Evolutionary conservation across 2,113 vertebrate genomes (phyloP).

Genomic region (Phyllostomus hastatus): DNA sequence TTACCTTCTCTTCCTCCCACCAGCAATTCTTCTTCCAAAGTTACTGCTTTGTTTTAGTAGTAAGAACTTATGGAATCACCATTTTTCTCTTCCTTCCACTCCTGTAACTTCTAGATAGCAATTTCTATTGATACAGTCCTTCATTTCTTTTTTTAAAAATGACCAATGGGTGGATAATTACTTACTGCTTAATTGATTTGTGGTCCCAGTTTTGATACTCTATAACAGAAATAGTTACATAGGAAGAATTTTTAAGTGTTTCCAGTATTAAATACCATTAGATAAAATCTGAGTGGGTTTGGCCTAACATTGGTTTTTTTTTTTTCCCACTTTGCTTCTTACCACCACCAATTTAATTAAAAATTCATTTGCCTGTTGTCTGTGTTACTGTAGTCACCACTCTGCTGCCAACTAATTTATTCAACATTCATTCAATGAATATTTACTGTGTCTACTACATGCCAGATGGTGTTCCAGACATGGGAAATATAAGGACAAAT

Average conservation of each 20-base stretch:
- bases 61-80: background rate
- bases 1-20: background rate
- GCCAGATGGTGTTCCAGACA: background rate
- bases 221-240: constrained; percentile 40
- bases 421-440: background rate
- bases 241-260: background rate
- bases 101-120: background rate
- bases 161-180: constrained; percentile 28
- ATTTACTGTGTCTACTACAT: constrained; percentile 25
- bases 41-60: constrained; percentile 1
- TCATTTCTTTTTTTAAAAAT: background rate
- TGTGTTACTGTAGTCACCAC: constrained; percentile 25
- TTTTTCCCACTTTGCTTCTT: constrained; percentile 26
- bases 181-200: constrained; percentile 44
- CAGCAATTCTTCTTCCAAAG: constrained; percentile 6
- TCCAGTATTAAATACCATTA: constrained; percentile 36
- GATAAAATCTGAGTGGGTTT: constrained; percentile 40
- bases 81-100: background rate
- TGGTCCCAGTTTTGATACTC: constrained; percentile 30
- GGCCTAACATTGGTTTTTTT: background rate
- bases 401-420: constrained; percentile 11
- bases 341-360: constrained; percentile 39
- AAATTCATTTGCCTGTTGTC: background rate
- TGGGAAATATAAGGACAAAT: background rate
- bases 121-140: background rate